Evolutionary conservation across 2,797 vertebrate species (phyloP).

Genomic region (Diglossa cyanea): DNA sequence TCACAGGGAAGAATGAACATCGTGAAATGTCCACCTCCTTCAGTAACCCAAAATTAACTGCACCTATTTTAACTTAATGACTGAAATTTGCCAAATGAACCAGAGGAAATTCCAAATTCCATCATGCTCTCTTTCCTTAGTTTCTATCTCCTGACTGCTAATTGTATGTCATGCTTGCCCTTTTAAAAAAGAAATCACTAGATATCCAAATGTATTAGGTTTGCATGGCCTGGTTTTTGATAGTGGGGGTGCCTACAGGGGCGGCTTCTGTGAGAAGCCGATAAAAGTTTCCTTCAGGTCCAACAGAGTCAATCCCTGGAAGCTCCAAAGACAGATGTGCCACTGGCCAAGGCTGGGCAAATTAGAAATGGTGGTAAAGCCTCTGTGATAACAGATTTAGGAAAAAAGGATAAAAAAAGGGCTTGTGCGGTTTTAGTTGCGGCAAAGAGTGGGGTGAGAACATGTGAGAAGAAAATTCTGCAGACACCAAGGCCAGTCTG

Average conservation of each 20-base stretch:
- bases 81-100: not conserved
- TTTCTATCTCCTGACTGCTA: not conserved
- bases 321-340: not conserved
- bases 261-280: not conserved
- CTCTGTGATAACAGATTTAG: too few species aligned
- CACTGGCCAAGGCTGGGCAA: not conserved
- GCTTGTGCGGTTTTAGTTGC: not conserved
- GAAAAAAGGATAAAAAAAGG: not conserved
- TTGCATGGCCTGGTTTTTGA: not conserved
- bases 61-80: not conserved
- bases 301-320: not conserved
- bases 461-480: rapidly evolving
- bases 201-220: not conserved
- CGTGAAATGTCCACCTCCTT: not conserved
- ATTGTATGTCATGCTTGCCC: not conserved
- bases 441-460: not conserved
- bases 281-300: not conserved
- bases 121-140: not conserved
- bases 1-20: not conserved
- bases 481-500: not conserved
- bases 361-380: not conserved
- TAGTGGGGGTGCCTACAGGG: rapidly evolving
- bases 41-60: not conserved
- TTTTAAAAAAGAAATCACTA: not conserved
- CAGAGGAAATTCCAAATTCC: not conserved